Evolutionary conservation across 2,797 vertebrate genomes (phyloP), one percentile per base, ranked within the genome.

Genomic region (Hydrophis major): DNA sequence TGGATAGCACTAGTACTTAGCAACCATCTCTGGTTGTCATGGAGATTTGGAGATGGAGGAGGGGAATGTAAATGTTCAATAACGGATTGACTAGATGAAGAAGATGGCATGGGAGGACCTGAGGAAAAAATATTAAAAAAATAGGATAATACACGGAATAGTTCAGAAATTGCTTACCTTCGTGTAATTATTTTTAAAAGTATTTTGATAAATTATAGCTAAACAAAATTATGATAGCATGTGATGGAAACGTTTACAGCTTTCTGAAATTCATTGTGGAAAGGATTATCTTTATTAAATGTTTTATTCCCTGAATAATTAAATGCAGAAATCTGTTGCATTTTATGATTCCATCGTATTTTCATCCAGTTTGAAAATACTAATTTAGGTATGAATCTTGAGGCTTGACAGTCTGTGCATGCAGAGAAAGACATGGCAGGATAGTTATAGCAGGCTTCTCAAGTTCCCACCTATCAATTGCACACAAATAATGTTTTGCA

Each of bases 71-170:
- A 96, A 96, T 97, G 97, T 94, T 97, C 97, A 97, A 97, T 97
- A 97, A 98, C 97, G 95, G 98, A 98, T 97, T 98, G 97, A 97
- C 97, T 98, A 98, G 98, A 98, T 97, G 97, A 98, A 96, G 98
- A 98, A 96, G 98, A 97, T 98, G 98, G 98, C 97, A 97, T 97
- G 97, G 97, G 97, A 98, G 97, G 97, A 98, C 98, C 96, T 97
- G 97, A 89, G 93, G 55, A 95, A 96, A 96, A 97, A 78, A 97
- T 92, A 95, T 94, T 6, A 4, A 60, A 94, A 97, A 97, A 97
- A 50, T 90, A 95, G 93, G 74, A 91, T 93, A 94, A 94, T 7
- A 89, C 0, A 37, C 95, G 86, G 89, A 93, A 91, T 86, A 96
- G 61, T 47, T 27, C 0, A 86, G 1, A 91, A 92, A 47, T 25